Evolutionary conservation across 2,797 vertebrate species (phyloP), one percentile per base, ranked within the genome.

Genomic region (Chloroceryle inda): DNA sequence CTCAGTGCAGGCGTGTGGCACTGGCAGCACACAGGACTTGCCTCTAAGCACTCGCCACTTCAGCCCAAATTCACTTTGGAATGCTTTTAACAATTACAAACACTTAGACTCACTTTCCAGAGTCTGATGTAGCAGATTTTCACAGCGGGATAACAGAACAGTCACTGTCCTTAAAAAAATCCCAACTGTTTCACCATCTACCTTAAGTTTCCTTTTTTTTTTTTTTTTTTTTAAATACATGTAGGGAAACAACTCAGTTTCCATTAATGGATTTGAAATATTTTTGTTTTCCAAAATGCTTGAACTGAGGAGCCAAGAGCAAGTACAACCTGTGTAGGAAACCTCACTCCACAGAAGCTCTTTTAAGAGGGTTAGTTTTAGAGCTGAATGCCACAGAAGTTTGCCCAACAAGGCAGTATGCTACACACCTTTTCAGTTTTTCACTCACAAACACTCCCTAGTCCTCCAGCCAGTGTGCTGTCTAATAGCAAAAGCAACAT

Each of bases 1-100:
- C 42, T 14, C 2, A 0, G 23, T 22, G 26, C 53, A 59, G 62
- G 62, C 52, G 23, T 5, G 0, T 18, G 8, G 19, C 42, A 1
- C 19, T 6, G 44, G 55, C 59, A 86, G 49, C 53, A 59, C 7
- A 6, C 16, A 17, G 37, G 37, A 13, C 56, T 4, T 33, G 47
- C 47, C 42, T 61, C 31, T 6, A 5, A 15, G n/a, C n/a, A n/a
- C n/a, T n/a, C n/a, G n/a, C 12, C 27, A 2, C 38, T 37, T 24
- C 71, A 19, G 52, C 10, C 10, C 64, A 11, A 52, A 16, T 18
- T 40, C 9, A 33, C 49, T 50, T 9, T 33, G 29, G 9, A 40
- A 59, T 29, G 27, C 15, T 66, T 74, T 22, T 42, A 53, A 23
- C 35, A 59, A 13, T 23, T 35, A 35, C 7, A 8, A 50, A 40